Conservation (phyloP, 2,888 invertebrate genomes). For the Lepas anatifera region DNA sequence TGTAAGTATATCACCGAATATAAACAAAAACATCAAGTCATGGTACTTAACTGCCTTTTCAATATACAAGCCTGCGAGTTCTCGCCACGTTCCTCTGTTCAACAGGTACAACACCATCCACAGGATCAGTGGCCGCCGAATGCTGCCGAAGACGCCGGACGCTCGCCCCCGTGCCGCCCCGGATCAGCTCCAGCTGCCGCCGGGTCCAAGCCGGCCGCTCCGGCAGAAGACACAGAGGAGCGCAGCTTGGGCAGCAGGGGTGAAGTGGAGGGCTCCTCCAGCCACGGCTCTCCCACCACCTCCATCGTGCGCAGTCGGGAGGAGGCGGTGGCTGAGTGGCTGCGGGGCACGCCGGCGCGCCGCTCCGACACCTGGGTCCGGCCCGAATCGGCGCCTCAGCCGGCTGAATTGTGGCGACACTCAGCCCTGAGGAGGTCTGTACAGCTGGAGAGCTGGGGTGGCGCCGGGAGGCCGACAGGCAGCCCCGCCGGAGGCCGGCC, state of each 20-base stretch:
- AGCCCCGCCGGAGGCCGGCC: no score
- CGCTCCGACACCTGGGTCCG: neutral
- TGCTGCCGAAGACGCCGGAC: constrained; percentile 25
- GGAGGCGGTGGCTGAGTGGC: constrained; percentile 6
- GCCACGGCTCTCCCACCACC: constrained; percentile 19
- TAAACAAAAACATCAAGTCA: no score
- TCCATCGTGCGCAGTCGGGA: constrained; percentile 15
- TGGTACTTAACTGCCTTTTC: no score
- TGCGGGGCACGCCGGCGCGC: neutral
- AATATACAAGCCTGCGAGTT: no score
- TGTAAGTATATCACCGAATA: no score
- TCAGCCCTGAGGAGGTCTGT: neutral
- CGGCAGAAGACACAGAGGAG: constrained; percentile 23
- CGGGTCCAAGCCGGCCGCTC: constrained; percentile 23
- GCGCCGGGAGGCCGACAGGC: no score
- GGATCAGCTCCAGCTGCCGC: no score
- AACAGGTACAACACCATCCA: constrained; percentile 26
- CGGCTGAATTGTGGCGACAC: constrained; percentile 1
- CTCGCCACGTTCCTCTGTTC: no score
- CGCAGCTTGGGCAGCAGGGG: constrained; percentile 19
- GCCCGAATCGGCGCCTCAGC: neutral
- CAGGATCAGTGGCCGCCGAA: constrained; percentile 25
- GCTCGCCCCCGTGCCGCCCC: constrained; percentile 38
- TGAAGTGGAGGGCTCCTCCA: constrained; percentile 20
- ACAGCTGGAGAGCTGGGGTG: neutral